A percentile compares a stretch with the other conserved stretches of the same genome.
These are phyloP conservation scores for Liparis tanakae DNA, from an alignment of 2,797 vertebrate genomes.

Conservation along the genomic window DNA sequence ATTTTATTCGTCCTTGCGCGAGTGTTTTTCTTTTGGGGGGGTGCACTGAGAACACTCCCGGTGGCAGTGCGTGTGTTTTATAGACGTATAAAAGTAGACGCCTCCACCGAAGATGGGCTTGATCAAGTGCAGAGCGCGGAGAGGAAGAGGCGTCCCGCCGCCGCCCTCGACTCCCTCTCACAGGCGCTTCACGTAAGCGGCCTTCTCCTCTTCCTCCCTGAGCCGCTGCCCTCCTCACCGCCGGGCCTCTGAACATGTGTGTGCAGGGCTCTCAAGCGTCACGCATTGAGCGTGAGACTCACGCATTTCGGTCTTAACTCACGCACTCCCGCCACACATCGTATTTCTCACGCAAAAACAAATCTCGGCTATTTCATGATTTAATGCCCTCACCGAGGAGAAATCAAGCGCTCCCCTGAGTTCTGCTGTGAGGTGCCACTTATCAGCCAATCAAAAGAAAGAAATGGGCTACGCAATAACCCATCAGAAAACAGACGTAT, in stretches of 20 bases:
- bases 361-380: too few species aligned
- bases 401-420: too few species aligned
- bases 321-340: too few species aligned
- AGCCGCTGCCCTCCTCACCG: slow-evolving; percentile 53
- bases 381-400: too few species aligned
- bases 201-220: slow-evolving; percentile 52
- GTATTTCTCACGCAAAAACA: too few species aligned
- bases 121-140: neutral
- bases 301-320: too few species aligned
- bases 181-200: slow-evolving; percentile 60
- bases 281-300: too few species aligned
- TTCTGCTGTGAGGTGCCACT: too few species aligned
- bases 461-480: too few species aligned
- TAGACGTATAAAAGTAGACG: slow-evolving; percentile 24
- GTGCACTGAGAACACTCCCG: neutral
- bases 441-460: too few species aligned
- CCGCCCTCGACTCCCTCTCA: slow-evolving; percentile 44
- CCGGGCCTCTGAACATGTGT: slow-evolving; percentile 10
- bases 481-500: too few species aligned
- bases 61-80: slow-evolving; percentile 17
- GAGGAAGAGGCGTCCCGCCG: slow-evolving; percentile 34
- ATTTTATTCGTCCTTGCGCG: slow-evolving; percentile 44
- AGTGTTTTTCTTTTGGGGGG: neutral
- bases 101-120: slow-evolving; percentile 12
- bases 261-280: too few species aligned